Base-by-base conservation (phyloP, 2,113 vertebrate species). In the Terrapene triunguis region DNA sequence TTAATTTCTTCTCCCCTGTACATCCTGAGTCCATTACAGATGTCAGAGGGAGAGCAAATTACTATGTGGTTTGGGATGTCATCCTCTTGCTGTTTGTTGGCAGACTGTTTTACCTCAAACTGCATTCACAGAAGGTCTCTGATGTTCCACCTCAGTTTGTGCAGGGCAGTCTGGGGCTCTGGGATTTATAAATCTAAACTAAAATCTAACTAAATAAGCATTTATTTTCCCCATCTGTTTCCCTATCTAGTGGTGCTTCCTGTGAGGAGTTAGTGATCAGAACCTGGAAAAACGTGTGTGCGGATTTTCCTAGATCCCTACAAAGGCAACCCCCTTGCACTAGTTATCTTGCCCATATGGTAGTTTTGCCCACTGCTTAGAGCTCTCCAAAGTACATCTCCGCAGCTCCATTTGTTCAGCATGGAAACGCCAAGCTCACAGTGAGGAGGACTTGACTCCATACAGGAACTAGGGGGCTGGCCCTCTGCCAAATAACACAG, bases 121-220 rank as follows among this genome's bases (percentile, higher is more conserved):
- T 78, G 91, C 65, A 6, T 57, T 91, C 47, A 16, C 54, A 57
- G 57, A 4, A 16, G 51, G 51, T 27, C 8, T 27, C 62, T 84
- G 65, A 38, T 38, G 82, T 54, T 76, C 51, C 55, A 50, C 59
- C 4, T 48, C 10, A 24, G 35, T 90, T 24, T 29, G 78, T 84
- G 81, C 55, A 53, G 76, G 84, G 51, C 1, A 35, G 62, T 8
- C 35, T 27, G 4, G 21, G 88, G 12, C 84, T 62, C 82, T n/a
- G 50, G 47, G 55, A 38, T 14, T 48, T 5, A 0, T 0, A 21
- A 5, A 12, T 47, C 53, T 89, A 50, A 47, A 35, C 29, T 85
- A 85, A 79, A 17, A 53, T 82, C 0, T 48, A 32, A 69, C n/a
- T 72, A 38, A 72, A 4, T 11, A 72, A 38, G 35, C n/a, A 69